These are phyloP conservation scores for Sebastes variabilis DNA, from an alignment of 2,797 vertebrate species.

Conservation along the genomic window DNA sequence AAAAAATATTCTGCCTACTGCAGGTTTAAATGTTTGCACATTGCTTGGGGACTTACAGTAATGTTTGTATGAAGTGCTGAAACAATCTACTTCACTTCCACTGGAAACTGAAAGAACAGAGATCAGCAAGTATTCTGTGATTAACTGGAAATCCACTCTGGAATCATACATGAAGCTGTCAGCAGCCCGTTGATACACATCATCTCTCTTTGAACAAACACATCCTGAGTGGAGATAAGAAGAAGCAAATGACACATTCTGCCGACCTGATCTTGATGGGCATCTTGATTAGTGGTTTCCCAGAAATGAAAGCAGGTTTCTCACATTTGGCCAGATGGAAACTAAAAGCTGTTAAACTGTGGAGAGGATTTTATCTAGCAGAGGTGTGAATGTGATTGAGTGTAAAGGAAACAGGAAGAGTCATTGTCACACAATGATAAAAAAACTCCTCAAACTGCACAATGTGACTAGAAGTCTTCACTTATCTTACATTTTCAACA, in stretches of 20 bases:
- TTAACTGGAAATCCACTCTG: neutral
- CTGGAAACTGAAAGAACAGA: neutral
- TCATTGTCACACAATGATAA: neutral
- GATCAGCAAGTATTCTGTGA: neutral
- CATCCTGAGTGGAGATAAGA: constrained; percentile 30
- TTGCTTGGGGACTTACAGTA: neutral
- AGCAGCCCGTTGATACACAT: neutral
- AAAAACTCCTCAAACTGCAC: neutral
- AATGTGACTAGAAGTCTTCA: neutral
- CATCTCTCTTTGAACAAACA: neutral
- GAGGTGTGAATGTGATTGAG: neutral
- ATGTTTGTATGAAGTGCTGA: neutral
- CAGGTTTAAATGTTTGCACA: neutral
- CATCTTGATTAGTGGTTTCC: neutral
- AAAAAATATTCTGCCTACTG: too few relatives aligned
- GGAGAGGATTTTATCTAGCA: constrained; percentile 20
- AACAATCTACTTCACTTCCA: neutral
- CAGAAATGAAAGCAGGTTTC: constrained; percentile 8
- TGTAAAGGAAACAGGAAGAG: neutral
- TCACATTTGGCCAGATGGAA: neutral
- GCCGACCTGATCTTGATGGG: constrained; percentile 8
- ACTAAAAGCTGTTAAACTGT: neutral
- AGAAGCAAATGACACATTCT: neutral
- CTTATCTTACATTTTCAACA: neutral
- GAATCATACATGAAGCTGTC: neutral